Evolutionary conservation across 2,113 vertebrate genomes (phyloP).

Genomic region (Callopanchax toddi): DNA sequence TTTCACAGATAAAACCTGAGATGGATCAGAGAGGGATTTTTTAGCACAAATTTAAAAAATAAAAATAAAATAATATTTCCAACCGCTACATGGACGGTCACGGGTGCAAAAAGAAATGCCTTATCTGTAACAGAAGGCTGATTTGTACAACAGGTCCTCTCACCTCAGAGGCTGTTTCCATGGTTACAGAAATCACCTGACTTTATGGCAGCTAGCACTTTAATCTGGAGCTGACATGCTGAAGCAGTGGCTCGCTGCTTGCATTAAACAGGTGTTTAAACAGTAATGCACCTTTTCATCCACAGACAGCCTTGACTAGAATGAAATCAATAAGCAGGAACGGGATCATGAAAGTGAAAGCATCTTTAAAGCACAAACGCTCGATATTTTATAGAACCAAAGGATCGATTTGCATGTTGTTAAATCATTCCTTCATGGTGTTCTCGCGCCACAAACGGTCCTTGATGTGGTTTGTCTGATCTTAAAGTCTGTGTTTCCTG

Average conservation of each 20-base stretch:
- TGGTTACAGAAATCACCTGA: neutral
- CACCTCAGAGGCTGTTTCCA: neutral
- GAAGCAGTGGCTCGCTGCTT: neutral
- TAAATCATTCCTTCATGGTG: neutral
- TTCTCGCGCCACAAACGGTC: too few relatives aligned
- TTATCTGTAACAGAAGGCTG: neutral
- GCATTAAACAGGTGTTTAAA: too few relatives aligned
- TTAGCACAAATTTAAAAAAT: too few relatives aligned
- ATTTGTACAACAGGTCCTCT: neutral
- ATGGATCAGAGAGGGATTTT: too few relatives aligned
- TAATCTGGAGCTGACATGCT: neutral
- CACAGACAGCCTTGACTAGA: neutral
- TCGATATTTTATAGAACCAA: neutral
- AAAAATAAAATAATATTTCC: too few relatives aligned
- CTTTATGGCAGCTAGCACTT: neutral
- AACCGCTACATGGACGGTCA: too few relatives aligned
- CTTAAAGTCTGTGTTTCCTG: neutral
- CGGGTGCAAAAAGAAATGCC: neutral
- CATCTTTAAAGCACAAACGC: neutral
- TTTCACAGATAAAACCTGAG: too few relatives aligned
- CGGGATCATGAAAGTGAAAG: neutral
- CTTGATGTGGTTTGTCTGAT: neutral
- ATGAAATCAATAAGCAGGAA: constrained; percentile 1
- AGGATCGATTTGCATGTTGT: neutral
- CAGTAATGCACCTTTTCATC: too few relatives aligned